Percentiles rank a stretch among this genome's conserved stretches.
Conservation (phyloP, 2,113 vertebrate species). For the Neotoma lepida region DNA sequence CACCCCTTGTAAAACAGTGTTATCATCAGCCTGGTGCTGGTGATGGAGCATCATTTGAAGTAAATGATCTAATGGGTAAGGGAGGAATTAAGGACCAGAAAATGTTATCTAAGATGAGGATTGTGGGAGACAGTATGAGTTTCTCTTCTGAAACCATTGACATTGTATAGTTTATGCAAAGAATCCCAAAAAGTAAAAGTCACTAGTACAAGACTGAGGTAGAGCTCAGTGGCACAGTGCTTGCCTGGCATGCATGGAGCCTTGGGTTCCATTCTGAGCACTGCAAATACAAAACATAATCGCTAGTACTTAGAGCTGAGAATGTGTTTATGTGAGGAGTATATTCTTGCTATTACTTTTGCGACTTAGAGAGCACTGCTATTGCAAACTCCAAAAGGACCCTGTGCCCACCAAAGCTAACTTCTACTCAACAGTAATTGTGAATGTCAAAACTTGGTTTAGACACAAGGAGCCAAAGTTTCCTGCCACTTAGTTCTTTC, state of each 20-base stretch:
- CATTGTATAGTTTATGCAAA: slow-evolving; percentile 19
- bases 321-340: neutral
- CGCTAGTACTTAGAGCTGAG: slow-evolving; percentile 14
- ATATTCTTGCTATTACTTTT: slow-evolving; percentile 19
- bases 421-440: slow-evolving; percentile 53
- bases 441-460: slow-evolving; percentile 39
- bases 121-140: neutral
- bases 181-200: neutral
- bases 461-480: slow-evolving; percentile 34
- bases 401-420: slow-evolving; percentile 19
- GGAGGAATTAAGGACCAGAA: slow-evolving; percentile 23
- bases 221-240: neutral
- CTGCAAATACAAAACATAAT: neutral
- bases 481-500: slow-evolving; percentile 32
- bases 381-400: neutral
- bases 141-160: slow-evolving; percentile 29
- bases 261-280: neutral
- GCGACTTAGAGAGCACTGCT: slow-evolving; percentile 12
- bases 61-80: neutral
- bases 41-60: slow-evolving; percentile 32
- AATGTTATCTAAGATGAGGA: neutral
- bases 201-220: neutral
- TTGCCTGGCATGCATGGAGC: neutral
- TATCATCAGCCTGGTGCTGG: neutral
- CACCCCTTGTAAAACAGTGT: neutral